phyloP scores from a whole-genome alignment of 2,113 vertebrate genomes.

The Suncus etruscus region DNA sequence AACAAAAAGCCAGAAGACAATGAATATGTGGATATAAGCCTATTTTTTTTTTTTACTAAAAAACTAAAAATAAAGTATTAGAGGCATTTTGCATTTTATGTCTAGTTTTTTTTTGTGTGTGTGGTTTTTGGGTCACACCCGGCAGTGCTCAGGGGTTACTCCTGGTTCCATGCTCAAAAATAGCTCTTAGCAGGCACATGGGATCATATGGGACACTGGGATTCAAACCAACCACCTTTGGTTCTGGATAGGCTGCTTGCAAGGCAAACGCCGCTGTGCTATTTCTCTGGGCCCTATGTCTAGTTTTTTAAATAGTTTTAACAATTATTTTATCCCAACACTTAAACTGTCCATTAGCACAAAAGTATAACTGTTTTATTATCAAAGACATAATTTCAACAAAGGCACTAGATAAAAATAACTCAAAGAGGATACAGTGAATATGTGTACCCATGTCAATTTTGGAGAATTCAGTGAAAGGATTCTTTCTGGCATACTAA shows the following conservation, averaged over 20 bases:
- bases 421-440: neutral
- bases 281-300: too few species aligned
- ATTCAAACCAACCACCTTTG: too few species aligned
- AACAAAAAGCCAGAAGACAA: slow-evolving; percentile 43
- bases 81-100: slow-evolving; percentile 10
- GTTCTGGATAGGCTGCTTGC: too few species aligned
- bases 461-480: neutral
- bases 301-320: slow-evolving; percentile 46
- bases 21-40: slow-evolving; percentile 3
- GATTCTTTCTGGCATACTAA: slow-evolving; percentile 5
- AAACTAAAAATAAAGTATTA: slow-evolving; percentile 13
- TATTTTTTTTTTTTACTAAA: neutral
- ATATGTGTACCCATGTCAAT: neutral
- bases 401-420: slow-evolving; percentile 47
- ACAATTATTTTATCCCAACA: slow-evolving; percentile 3
- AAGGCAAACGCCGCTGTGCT: too few species aligned
- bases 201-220: too few species aligned
- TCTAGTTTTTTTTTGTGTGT: slow-evolving; percentile 41
- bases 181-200: too few species aligned
- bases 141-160: too few species aligned
- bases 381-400: slow-evolving; percentile 50
- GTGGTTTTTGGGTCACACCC: too few species aligned
- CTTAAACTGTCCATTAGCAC: neutral
- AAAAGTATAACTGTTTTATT: slow-evolving; percentile 31
- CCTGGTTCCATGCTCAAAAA: too few species aligned